phyloP scores from a whole-genome alignment of 2,888 invertebrate genomes.

The Brachyopa scutellaris region DNA sequence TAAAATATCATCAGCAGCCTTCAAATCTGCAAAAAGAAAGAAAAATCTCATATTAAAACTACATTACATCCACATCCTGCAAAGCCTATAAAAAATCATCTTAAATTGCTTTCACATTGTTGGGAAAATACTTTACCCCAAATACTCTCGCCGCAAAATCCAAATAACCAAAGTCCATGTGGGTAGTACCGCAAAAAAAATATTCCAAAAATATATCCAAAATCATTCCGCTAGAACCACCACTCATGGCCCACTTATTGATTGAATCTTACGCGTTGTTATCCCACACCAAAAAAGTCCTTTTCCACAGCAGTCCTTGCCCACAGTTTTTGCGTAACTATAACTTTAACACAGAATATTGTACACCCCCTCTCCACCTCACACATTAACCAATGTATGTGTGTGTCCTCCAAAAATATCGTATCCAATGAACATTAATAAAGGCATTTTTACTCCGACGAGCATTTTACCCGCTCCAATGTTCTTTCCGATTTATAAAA shows the following conservation, averaged over 20 bases:
- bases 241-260: conserved; percentile 36
- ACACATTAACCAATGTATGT: neutral
- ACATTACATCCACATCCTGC: neutral
- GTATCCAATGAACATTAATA: conserved; percentile 45
- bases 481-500: neutral
- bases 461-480: conserved; percentile 9
- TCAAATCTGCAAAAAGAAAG: conserved; percentile 24
- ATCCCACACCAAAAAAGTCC: neutral
- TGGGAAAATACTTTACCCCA: neutral
- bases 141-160: neutral
- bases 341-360: no score
- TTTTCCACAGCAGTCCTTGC: no score
- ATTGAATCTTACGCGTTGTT: conserved; percentile 29
- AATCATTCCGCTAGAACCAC: neutral
- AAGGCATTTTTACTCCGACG: conserved; percentile 30
- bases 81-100: neutral
- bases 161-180: conserved; percentile 11
- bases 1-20: conserved; percentile 35
- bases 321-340: conserved; percentile 35
- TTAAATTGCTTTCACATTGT: neutral
- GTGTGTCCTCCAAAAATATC: conserved; percentile 48
- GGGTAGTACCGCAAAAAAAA: conserved; percentile 19
- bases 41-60: neutral
- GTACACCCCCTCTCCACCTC: neutral
- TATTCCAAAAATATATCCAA: conserved; percentile 18